These are phyloP conservation scores for Parazoanthus swiftii DNA, from an alignment of 92 coral and sea anemone species.

Conservation along the genomic window DNA sequence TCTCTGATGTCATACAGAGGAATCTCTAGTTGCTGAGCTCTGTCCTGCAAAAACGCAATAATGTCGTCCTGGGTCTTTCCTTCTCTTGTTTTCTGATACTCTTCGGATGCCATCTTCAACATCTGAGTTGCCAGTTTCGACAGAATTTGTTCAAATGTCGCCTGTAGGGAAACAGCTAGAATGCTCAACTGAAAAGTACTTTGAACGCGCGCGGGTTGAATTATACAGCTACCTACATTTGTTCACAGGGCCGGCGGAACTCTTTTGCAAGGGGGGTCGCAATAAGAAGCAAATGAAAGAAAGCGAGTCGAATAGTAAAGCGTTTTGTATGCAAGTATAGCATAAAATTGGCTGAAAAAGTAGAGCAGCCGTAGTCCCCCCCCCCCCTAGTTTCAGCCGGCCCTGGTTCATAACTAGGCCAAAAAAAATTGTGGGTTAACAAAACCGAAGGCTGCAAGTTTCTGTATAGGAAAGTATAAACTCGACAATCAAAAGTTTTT, in stretches of 20 bases:
- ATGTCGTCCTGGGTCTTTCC: constrained; percentile 36
- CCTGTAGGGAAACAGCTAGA: constrained; percentile 22
- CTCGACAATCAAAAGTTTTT: too few relatives aligned
- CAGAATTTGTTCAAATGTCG: constrained; percentile 48
- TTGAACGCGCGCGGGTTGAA: too few relatives aligned
- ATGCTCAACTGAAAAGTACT: background rate
- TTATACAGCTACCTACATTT: background rate
- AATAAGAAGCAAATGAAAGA: too few relatives aligned
- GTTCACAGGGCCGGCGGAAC: too few relatives aligned
- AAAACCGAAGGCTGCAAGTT: background rate
- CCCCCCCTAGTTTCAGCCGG: too few relatives aligned
- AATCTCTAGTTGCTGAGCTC: constrained; percentile 32
- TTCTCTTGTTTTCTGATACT: constrained; percentile 38
- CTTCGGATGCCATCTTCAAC: constrained; percentile 53
- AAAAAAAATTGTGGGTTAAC: too few relatives aligned
- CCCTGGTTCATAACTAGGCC: background rate
- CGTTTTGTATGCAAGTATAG: too few relatives aligned
- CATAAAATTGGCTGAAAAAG: too few relatives aligned
- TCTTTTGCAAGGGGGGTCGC: too few relatives aligned
- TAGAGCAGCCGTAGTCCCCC: too few relatives aligned
- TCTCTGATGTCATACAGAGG: constrained; percentile 53
- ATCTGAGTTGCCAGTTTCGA: constrained; percentile 47
- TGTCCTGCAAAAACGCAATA: constrained; percentile 46
- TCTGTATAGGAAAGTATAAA: too few relatives aligned
- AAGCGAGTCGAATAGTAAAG: too few relatives aligned